Evolutionary conservation across 2,113 vertebrate genomes (phyloP).

Genomic region (human (Homo sapiens)): GRCh38 chr5:39616001-39616500

Average conservation of each 20-base stretch:
- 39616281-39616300: neutral
- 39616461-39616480: neutral
- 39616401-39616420: neutral
- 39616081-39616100: no score
- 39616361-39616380: neutral
- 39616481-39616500: neutral
- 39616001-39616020: no score
- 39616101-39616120: no score
- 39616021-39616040: no score
- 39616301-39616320: neutral
- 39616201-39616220: neutral
- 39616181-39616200: constrained; percentile 54
- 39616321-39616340: neutral
- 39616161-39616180: neutral
- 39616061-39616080: no score
- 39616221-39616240: constrained; percentile 60
- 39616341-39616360: neutral
- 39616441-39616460: neutral
- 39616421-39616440: neutral
- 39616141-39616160: constrained; percentile 1
- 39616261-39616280: constrained; percentile 16
- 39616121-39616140: constrained; percentile 44
- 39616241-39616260: constrained; percentile 39
- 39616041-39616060: no score
- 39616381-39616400: neutral